phyloP scores from a whole-genome alignment of 2,113 vertebrate species.

The Spermophilus dauricus region DNA sequence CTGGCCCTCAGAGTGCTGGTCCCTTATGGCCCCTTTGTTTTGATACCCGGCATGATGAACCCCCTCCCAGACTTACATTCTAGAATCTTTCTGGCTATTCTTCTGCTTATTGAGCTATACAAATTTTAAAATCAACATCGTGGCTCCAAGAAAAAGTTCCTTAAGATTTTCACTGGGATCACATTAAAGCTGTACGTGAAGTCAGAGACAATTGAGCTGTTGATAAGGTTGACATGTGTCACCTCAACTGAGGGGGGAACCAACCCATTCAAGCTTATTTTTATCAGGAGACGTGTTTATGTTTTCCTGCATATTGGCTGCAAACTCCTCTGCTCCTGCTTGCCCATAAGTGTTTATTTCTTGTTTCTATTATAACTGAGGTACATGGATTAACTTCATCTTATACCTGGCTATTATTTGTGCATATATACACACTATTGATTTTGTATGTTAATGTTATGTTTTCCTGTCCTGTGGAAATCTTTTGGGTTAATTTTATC shows the following conservation, averaged over 20 bases:
- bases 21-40: not conserved
- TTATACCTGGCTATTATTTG: not conserved
- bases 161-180: not conserved
- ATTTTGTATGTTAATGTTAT: not conserved
- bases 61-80: not conserved
- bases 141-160: not conserved
- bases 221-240: accelerated
- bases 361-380: not conserved
- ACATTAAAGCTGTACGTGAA: not conserved
- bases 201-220: not conserved
- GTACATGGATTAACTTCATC: not conserved
- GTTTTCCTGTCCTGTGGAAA: not conserved
- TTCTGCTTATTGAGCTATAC: not conserved
- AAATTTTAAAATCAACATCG: not conserved
- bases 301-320: not conserved
- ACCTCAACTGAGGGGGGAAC: not conserved
- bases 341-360: not conserved
- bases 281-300: not conserved
- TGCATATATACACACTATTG: not conserved
- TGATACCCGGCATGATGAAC: too few relatives aligned
- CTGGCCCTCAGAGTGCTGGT: accelerated
- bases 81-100: not conserved
- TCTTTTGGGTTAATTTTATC: not conserved
- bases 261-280: not conserved
- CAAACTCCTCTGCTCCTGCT: not conserved